Percentiles rank a stretch among this genome's conserved stretches.
These are phyloP conservation scores for Adelphocoris suturalis DNA, from an alignment of 2,888 invertebrate species.

Conservation along the genomic window DNA sequence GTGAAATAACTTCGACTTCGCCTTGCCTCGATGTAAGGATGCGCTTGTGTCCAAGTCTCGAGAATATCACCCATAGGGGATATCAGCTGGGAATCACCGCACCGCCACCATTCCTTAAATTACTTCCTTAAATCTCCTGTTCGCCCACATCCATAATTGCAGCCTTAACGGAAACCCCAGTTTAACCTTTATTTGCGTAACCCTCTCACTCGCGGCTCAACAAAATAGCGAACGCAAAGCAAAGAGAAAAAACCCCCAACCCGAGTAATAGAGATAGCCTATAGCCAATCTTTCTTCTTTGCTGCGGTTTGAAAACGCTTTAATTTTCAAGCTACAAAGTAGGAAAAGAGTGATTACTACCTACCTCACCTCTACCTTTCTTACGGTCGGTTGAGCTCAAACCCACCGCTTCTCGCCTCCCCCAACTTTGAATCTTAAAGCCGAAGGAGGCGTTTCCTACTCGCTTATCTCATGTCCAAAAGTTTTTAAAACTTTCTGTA, in stretches of 20 bases:
- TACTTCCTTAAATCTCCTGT: too few relatives aligned
- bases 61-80: too few relatives aligned
- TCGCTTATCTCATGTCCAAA: background rate
- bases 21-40: too few relatives aligned
- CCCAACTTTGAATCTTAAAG: background rate
- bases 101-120: too few relatives aligned
- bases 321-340: background rate
- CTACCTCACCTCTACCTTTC: background rate
- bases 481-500: background rate
- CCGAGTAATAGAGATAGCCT: conserved; percentile 10
- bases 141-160: background rate
- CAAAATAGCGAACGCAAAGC: background rate
- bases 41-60: too few relatives aligned
- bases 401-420: background rate
- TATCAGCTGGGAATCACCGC: too few relatives aligned
- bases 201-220: background rate
- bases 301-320: background rate
- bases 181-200: background rate
- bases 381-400: background rate
- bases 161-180: background rate
- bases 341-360: conserved; percentile 24
- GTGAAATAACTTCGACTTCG: too few relatives aligned
- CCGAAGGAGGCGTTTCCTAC: background rate
- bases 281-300: background rate
- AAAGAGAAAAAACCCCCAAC: background rate